Evolutionary conservation across 2,888 invertebrate species (phyloP).

Genomic region (Coenonympha arcania): DNA sequence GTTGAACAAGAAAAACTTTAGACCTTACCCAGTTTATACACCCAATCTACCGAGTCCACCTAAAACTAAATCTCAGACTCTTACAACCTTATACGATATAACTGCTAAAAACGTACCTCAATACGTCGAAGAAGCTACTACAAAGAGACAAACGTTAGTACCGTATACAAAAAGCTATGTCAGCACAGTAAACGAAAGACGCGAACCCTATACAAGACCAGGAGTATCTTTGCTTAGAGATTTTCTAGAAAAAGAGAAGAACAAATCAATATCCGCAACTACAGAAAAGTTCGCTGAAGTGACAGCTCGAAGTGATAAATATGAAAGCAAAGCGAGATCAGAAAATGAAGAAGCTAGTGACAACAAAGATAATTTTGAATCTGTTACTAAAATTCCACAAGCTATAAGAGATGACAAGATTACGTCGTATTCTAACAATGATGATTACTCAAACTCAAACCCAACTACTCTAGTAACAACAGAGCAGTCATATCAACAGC

Average conservation of each 20-base stretch:
- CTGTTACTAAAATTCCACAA: conserved; percentile 60
- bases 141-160: conserved; percentile 60
- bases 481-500: conserved; percentile 73
- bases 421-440: conserved; percentile 41
- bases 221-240: conserved; percentile 59
- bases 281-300: conserved; percentile 44
- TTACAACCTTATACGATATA: conserved; percentile 65
- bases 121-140: conserved; percentile 40
- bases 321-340: conserved; percentile 30
- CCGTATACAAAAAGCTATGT: conserved; percentile 60
- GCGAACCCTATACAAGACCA: conserved; percentile 66
- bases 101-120: conserved; percentile 45
- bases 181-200: conserved; percentile 41
- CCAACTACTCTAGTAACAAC: conserved; percentile 42
- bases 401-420: conserved; percentile 43
- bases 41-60: conserved; percentile 47
- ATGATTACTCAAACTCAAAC: conserved; percentile 42
- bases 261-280: conserved; percentile 45
- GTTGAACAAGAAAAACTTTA: conserved; percentile 54
- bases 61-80: conserved; percentile 52
- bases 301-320: conserved; percentile 42
- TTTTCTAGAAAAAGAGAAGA: conserved; percentile 59
- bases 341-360: conserved; percentile 41
- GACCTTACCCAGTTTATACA: conserved; percentile 63
- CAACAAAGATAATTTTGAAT: conserved; percentile 52